Conservation (phyloP, 2,888 invertebrate genomes). For the Leucophora obtusa region DNA sequence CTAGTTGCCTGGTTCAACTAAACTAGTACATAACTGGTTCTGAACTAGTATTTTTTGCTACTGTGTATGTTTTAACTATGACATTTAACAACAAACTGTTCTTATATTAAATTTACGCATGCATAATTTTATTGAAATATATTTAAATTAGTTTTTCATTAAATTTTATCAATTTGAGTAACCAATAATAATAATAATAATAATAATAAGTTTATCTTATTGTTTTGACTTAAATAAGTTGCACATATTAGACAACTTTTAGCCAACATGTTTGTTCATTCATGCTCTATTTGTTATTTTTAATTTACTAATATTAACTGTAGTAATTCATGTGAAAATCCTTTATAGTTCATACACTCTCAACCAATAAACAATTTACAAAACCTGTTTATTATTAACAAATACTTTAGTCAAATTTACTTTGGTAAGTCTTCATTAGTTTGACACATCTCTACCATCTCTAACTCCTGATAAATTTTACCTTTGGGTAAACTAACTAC, state of each 20-base stretch:
- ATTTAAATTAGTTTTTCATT: conserved; percentile 3
- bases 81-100: no score
- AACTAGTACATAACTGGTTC: no score
- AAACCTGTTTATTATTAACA: conserved; percentile 51
- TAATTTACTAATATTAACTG: conserved; percentile 35
- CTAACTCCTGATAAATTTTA: not conserved
- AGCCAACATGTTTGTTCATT: conserved; percentile 6
- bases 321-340: conserved; percentile 46
- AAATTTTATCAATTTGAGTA: not conserved
- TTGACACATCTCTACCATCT: conserved; percentile 37
- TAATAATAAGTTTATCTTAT: not conserved
- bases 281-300: conserved; percentile 41
- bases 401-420: conserved; percentile 53
- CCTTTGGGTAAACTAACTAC: no score
- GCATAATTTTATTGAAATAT: not conserved
- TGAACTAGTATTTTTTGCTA: no score
- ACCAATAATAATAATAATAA: not conserved
- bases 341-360: not conserved
- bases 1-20: no score
- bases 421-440: conserved; percentile 56
- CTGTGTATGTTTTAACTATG: no score
- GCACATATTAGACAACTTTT: not conserved
- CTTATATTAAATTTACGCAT: not conserved
- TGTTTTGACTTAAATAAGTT: not conserved
- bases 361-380: conserved; percentile 34